Evolutionary conservation across 2,888 invertebrate species (phyloP).

Genomic region (Sisyra nigra): DNA sequence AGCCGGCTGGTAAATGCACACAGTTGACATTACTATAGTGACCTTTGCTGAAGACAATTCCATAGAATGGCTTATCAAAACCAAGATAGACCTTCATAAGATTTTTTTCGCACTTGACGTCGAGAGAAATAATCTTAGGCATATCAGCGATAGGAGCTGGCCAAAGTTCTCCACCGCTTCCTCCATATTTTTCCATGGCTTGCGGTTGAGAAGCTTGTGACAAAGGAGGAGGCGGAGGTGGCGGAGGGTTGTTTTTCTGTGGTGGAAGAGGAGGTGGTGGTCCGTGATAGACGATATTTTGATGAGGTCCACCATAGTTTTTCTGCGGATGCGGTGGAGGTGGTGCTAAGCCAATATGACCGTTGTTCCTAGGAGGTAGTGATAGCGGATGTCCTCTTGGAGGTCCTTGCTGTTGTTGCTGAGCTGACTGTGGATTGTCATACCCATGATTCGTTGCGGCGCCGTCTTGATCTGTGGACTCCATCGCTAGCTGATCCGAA

Average conservation of each 20-base stretch:
- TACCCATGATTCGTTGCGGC: constrained; percentile 32
- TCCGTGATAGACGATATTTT: constrained; percentile 51
- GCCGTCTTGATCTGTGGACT: constrained; percentile 46
- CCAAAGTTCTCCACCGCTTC: constrained; percentile 59
- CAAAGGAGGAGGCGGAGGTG: constrained; percentile 20
- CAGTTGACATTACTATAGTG: constrained; percentile 87
- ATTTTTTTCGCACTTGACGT: constrained; percentile 88
- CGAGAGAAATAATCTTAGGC: constrained; percentile 83
- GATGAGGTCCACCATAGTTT: constrained; percentile 34
- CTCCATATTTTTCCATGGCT: constrained; percentile 27
- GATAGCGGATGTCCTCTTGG: constrained; percentile 30
- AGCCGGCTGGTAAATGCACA: constrained; percentile 76
- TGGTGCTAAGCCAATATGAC: constrained; percentile 17
- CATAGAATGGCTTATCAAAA: constrained; percentile 87
- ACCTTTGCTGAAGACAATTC: constrained; percentile 90
- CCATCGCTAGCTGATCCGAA: constrained; percentile 56
- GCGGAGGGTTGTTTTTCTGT: constrained; percentile 27
- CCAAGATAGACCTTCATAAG: constrained; percentile 89
- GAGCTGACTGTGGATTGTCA: constrained; percentile 20
- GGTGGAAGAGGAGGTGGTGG: constrained; percentile 49
- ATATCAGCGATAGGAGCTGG: constrained; percentile 74
- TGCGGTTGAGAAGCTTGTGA: constrained; percentile 13
- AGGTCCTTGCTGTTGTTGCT: constrained; percentile 15
- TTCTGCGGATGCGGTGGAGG: constrained; percentile 24
- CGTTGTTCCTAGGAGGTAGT: constrained; percentile 30